These are phyloP conservation scores for Malurus leucopterus DNA, from an alignment of 2,797 vertebrate species.

Conservation along the genomic window DNA sequence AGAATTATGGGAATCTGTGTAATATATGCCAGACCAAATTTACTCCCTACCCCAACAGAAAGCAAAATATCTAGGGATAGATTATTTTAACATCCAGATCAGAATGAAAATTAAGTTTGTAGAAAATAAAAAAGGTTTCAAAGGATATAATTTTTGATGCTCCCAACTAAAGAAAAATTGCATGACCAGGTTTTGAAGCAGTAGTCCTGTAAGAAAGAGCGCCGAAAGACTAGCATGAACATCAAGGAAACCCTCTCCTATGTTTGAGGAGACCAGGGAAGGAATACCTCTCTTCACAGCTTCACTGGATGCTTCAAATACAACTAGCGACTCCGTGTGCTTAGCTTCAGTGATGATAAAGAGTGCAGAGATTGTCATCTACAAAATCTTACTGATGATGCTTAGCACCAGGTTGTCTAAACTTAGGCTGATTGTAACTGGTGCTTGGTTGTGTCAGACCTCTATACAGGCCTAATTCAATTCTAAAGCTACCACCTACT, in stretches of 20 bases:
- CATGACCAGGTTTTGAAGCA: neutral
- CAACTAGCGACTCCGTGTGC: neutral
- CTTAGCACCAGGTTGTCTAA: neutral
- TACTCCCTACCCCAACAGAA: neutral
- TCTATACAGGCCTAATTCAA: neutral
- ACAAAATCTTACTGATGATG: neutral
- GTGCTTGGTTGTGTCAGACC: neutral
- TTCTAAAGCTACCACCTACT: neutral
- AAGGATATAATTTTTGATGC: neutral
- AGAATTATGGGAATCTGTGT: neutral
- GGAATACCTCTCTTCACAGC: neutral
- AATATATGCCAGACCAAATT: neutral
- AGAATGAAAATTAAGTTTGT: neutral
- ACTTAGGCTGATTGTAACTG: neutral
- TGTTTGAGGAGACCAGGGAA: neutral
- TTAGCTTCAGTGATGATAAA: neutral
- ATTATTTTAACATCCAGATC: neutral
- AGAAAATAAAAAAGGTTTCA: neutral
- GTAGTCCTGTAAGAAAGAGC: neutral
- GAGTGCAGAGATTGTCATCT: neutral
- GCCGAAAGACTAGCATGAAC: neutral
- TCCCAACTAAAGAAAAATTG: neutral
- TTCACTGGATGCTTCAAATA: neutral
- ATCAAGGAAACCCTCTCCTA: neutral
- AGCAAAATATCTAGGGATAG: neutral